Evolutionary conservation across 64 coral and sea anemone species (phyloP).

Genomic region (Trachythela sp.): DNA sequence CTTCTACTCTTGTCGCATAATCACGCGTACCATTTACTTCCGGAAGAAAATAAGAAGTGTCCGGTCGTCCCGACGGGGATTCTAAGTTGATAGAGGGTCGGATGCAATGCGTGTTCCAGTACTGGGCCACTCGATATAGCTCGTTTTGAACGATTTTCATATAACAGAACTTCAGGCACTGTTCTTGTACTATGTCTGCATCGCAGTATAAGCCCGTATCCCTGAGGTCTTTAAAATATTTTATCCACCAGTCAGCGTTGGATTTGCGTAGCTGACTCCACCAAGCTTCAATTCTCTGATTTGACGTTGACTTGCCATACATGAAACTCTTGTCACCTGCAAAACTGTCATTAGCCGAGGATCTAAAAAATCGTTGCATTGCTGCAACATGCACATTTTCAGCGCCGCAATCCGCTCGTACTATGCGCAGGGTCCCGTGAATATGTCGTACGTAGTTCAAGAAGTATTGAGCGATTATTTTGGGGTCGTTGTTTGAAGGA

Average conservation of each 20-base stretch:
- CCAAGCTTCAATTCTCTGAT: slow-evolving; percentile 49
- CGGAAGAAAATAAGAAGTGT: slow-evolving; percentile 32
- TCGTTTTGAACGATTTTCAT: slow-evolving; percentile 45
- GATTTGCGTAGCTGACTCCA: slow-evolving; percentile 38
- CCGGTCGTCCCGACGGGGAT: slow-evolving; percentile 21
- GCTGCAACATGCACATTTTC: slow-evolving; percentile 51
- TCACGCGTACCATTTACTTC: not conserved
- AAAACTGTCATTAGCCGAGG: slow-evolving; percentile 35
- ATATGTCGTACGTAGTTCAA: slow-evolving; percentile 14
- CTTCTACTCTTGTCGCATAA: not conserved
- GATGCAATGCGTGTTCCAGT: slow-evolving; percentile 44
- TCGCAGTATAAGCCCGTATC: slow-evolving; percentile 37
- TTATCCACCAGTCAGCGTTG: slow-evolving; percentile 48
- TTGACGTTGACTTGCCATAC: too few relatives aligned
- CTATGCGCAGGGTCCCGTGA: slow-evolving; percentile 26
- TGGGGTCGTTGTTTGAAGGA: slow-evolving; percentile 49
- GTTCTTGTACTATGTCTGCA: slow-evolving; percentile 11
- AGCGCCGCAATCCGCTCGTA: slow-evolving; percentile 38
- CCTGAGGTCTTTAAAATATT: slow-evolving; percentile 39
- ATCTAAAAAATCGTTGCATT: slow-evolving; percentile 52
- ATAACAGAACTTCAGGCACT: slow-evolving; percentile 40
- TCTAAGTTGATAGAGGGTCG: slow-evolving; percentile 22
- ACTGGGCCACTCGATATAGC: slow-evolving; percentile 29
- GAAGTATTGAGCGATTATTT: slow-evolving; percentile 53
- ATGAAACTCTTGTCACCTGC: slow-evolving; percentile 51